Percentiles rank a stretch among this genome's conserved stretches.
These are phyloP conservation scores for Cistogaster globosa DNA, from an alignment of 2,888 invertebrate genomes.

Conservation along the genomic window DNA sequence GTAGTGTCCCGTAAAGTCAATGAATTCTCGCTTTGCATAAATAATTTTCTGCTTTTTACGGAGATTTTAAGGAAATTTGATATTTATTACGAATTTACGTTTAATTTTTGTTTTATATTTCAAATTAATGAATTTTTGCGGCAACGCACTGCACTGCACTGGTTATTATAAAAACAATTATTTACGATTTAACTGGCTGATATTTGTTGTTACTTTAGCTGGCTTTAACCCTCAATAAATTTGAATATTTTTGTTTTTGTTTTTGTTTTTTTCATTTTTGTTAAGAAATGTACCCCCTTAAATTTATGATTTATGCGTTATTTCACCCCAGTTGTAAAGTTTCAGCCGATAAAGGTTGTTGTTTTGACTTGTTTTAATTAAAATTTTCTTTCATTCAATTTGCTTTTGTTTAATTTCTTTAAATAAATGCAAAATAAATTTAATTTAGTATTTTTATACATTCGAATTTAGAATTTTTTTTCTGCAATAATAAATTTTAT, in stretches of 20 bases:
- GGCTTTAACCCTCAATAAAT: constrained; percentile 6
- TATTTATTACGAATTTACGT: constrained; percentile 3
- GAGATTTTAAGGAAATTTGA: constrained; percentile 42
- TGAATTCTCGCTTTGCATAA: not conserved
- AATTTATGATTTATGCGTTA: constrained; percentile 57
- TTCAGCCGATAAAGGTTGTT: constrained; percentile 11
- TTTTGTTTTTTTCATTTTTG: not conserved
- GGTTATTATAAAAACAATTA: constrained; percentile 7
- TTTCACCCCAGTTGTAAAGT: constrained; percentile 39
- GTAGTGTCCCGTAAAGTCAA: not conserved
- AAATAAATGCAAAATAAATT: constrained; percentile 4
- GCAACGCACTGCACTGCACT: not conserved
- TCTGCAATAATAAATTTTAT: constrained; percentile 44
- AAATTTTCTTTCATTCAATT: constrained; percentile 5
- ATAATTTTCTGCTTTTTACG: constrained; percentile 21
- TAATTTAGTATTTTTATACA: not conserved
- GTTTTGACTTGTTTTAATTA: constrained; percentile 27
- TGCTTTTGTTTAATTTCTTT: constrained; percentile 14
- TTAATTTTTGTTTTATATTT: not conserved
- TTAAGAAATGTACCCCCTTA: not conserved
- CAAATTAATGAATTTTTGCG: constrained; percentile 16
- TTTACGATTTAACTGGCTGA: constrained; percentile 27
- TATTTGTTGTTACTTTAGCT: constrained; percentile 1
- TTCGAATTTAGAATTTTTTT: not conserved
- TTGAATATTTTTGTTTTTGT: not conserved